These are phyloP conservation scores for Pipa parva DNA, from an alignment of 2,113 vertebrate genomes.

Conservation along the genomic window DNA sequence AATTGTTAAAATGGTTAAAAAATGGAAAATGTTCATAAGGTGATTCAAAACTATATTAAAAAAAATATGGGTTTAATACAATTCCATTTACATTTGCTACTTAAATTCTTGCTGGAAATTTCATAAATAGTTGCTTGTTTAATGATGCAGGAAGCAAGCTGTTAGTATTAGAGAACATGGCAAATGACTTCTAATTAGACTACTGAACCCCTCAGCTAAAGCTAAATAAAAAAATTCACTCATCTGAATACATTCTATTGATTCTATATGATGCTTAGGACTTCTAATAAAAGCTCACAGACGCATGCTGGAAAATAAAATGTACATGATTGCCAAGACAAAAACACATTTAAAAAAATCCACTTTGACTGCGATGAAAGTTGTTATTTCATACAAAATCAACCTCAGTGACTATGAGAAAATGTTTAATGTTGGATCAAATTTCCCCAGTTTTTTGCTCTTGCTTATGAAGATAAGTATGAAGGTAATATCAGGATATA, in stretches of 20 bases:
- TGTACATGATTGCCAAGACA: neutral
- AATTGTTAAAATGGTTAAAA: neutral
- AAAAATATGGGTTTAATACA: neutral
- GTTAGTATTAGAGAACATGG: constrained; percentile 13
- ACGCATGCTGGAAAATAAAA: neutral
- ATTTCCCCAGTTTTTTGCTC: too few species aligned
- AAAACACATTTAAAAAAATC: too few species aligned
- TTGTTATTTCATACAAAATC: too few species aligned
- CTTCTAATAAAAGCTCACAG: constrained; percentile 1
- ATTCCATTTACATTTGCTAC: neutral
- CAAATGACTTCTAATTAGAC: constrained; percentile 18
- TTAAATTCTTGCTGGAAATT: neutral
- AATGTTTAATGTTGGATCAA: too few species aligned
- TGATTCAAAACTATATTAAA: neutral
- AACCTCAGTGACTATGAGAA: too few species aligned
- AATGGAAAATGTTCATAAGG: neutral
- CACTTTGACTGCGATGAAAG: too few species aligned
- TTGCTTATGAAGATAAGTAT: too few species aligned
- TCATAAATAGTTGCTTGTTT: constrained; percentile 10
- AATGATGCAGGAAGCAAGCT: constrained; percentile 22
- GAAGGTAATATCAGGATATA: too few species aligned
- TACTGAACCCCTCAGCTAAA: neutral
- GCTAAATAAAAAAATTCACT: constrained; percentile 15
- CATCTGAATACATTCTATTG: neutral
- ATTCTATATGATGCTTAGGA: neutral